phyloP scores from a whole-genome alignment of 2,888 invertebrate species.

The Pristionchus mayeri region DNA sequence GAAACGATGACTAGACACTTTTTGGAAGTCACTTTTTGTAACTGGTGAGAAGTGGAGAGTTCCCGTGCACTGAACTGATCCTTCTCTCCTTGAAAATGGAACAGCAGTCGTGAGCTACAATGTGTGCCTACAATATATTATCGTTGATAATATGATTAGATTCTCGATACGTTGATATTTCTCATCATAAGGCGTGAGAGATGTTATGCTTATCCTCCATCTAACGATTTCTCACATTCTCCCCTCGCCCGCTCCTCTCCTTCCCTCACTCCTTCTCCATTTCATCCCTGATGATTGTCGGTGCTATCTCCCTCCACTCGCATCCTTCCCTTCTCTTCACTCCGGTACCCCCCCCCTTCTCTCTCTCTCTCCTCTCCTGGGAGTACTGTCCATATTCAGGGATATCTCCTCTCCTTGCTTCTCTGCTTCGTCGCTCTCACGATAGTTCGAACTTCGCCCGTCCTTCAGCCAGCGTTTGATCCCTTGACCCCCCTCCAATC shows the following conservation, averaged over 20 bases:
- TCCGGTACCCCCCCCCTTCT: not conserved
- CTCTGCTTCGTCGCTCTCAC: not conserved
- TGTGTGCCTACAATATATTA: no score
- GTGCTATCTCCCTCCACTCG: not conserved
- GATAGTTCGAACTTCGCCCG: not conserved
- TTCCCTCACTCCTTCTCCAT: not conserved
- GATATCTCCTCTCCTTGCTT: not conserved
- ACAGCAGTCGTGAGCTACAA: no score
- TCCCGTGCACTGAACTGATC: not conserved
- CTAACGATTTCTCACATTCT: not conserved
- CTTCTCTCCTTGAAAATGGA: no score
- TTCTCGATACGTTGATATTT: no score
- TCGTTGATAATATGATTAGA: no score
- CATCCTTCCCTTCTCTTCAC: not conserved
- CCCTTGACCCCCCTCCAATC: not conserved
- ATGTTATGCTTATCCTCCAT: conserved; percentile 22
- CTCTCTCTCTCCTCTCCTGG: not conserved
- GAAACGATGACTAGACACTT: not conserved
- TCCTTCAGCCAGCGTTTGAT: not conserved
- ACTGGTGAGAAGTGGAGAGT: not conserved
- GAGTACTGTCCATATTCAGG: not conserved
- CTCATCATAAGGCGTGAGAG: not conserved
- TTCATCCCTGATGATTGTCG: conserved; percentile 15
- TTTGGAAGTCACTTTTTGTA: no score
- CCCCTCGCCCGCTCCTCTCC: not conserved